Evolutionary conservation across 2,797 vertebrate genomes (phyloP).

Genomic region (Falco concolor): DNA sequence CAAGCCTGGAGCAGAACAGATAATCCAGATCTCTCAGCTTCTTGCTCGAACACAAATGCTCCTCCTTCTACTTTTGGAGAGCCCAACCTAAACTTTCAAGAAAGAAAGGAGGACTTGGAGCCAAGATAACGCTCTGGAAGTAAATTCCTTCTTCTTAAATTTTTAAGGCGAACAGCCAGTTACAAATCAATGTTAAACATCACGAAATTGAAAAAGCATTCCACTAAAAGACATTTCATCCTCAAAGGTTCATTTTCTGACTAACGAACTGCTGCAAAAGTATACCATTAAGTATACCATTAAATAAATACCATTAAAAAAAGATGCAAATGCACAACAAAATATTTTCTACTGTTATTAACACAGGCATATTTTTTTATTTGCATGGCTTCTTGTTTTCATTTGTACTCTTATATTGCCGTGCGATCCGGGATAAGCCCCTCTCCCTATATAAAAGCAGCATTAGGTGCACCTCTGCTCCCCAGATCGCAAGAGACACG

Average conservation of each 20-base stretch:
- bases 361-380: neutral
- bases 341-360: neutral
- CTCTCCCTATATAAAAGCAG: neutral
- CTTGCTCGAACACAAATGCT: neutral
- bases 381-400: neutral
- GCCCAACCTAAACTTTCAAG: neutral
- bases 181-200: neutral
- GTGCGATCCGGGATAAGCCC: fast-evolving
- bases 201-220: neutral
- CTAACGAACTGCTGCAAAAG: neutral
- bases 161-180: neutral
- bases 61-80: neutral
- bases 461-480: neutral
- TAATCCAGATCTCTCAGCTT: neutral
- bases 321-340: neutral
- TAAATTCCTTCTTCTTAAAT: neutral
- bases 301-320: too few species aligned
- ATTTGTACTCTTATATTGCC: neutral
- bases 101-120: neutral
- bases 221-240: too few species aligned
- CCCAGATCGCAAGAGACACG: neutral
- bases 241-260: neutral
- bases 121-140: neutral
- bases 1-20: neutral
- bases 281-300: too few species aligned